Percentiles rank a stretch among this genome's conserved stretches.
Conservation (phyloP, 2,888 invertebrate genomes). For the Gerris lacustris region DNA sequence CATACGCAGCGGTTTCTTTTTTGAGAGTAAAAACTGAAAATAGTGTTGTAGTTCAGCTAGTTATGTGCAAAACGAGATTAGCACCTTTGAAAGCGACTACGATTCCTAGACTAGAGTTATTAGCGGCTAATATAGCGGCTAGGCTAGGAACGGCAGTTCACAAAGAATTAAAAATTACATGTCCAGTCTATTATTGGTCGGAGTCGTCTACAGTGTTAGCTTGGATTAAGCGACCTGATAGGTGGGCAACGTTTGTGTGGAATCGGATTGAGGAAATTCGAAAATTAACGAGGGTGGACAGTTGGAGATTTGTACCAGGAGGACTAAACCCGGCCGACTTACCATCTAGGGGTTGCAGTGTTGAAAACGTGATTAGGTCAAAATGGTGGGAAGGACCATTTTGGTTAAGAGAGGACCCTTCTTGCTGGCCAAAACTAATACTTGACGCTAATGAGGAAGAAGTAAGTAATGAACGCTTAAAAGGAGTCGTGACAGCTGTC, state of each 20-base stretch:
- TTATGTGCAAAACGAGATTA: slow-evolving; percentile 32
- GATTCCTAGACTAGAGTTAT: slow-evolving; percentile 33
- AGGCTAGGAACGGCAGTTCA: slow-evolving; percentile 25
- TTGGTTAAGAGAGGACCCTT: slow-evolving; percentile 29
- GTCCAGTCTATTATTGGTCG: slow-evolving; percentile 29
- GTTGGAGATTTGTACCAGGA: slow-evolving; percentile 28
- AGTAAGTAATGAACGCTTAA: slow-evolving; percentile 13
- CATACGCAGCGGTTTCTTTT: slow-evolving; percentile 32
- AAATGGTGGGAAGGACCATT: slow-evolving; percentile 34
- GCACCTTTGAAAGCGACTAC: slow-evolving; percentile 29
- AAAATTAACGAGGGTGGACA: slow-evolving; percentile 23
- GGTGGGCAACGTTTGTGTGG: slow-evolving; percentile 25
- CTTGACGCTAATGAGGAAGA: slow-evolving; percentile 9
- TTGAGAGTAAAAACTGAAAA: slow-evolving; percentile 23
- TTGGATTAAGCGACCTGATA: slow-evolving; percentile 30
- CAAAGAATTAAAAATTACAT: slow-evolving; percentile 19
- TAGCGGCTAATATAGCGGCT: slow-evolving; percentile 31
- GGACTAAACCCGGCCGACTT: slow-evolving; percentile 23
- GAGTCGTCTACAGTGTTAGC: slow-evolving; percentile 31
- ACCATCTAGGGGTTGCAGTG: slow-evolving; percentile 31
- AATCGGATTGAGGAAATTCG: neutral
- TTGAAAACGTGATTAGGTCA: slow-evolving; percentile 28
- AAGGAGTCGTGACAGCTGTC: slow-evolving; percentile 3
- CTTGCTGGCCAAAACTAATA: slow-evolving; percentile 28
- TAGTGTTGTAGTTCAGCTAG: slow-evolving; percentile 25